Evolutionary conservation across 2,797 vertebrate species (phyloP).

Genomic region (Synaphobranchus kaupii): DNA sequence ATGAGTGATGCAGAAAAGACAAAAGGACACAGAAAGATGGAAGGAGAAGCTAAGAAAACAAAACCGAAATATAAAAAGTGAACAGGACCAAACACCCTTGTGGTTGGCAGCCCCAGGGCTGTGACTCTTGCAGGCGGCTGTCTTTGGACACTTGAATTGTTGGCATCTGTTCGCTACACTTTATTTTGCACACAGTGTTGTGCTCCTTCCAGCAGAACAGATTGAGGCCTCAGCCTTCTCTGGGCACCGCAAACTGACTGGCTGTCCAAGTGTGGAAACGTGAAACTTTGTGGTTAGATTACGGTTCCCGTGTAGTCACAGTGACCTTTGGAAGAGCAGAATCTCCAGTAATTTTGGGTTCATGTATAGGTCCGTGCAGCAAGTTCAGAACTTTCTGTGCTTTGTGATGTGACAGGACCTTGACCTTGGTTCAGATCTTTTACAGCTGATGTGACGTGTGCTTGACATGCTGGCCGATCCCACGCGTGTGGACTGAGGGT

Average conservation of each 20-base stretch:
- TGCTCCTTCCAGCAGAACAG: neutral
- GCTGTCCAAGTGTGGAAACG: too few relatives aligned
- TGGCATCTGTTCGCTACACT: neutral
- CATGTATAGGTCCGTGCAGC: neutral
- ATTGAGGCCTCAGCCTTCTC: neutral
- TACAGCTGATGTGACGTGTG: neutral
- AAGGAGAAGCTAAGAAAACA: neutral
- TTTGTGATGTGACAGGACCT: neutral
- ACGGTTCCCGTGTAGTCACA: neutral
- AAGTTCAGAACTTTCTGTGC: neutral
- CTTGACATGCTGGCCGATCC: neutral
- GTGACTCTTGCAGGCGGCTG: neutral
- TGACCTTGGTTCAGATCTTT: neutral
- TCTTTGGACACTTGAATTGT: neutral
- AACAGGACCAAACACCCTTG: neutral
- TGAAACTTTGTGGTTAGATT: neutral
- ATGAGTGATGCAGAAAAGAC: neutral
- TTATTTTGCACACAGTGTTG: neutral
- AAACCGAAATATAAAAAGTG: neutral
- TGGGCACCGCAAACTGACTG: neutral
- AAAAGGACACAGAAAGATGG: neutral
- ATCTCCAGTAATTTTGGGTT: neutral
- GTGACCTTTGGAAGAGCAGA: neutral
- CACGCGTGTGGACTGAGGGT: neutral
- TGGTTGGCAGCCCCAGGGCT: neutral